Evolutionary conservation across 2,113 vertebrate species (phyloP).

Genomic region (Microtus ochrogaster): DNA sequence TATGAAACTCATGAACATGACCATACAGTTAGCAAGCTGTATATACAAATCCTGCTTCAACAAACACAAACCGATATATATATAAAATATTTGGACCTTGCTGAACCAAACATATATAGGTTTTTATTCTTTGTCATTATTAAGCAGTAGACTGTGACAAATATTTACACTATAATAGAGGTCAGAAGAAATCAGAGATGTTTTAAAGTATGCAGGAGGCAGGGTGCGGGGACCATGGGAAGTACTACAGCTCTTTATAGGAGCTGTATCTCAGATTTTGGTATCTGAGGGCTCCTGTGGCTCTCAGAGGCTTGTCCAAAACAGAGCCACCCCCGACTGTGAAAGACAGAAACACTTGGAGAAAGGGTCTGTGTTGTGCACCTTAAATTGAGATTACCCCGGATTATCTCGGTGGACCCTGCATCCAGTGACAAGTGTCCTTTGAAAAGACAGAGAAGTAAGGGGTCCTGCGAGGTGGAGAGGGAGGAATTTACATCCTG

Average conservation of each 20-base stretch:
- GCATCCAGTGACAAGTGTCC: neutral
- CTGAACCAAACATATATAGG: neutral
- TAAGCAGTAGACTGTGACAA: neutral
- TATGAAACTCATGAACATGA: neutral
- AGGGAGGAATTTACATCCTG: neutral
- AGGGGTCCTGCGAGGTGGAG: no score
- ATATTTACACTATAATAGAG: no score
- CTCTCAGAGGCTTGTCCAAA: neutral
- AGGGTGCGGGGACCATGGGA: fast-evolving
- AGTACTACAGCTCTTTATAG: neutral
- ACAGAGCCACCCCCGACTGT: neutral
- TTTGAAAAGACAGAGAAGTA: neutral
- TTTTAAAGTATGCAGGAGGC: neutral
- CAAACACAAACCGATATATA: no score
- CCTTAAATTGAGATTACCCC: neutral
- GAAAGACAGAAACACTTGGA: neutral
- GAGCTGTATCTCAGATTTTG: neutral
- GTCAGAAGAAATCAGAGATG: neutral
- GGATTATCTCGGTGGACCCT: neutral
- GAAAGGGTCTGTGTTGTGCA: neutral
- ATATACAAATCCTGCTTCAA: neutral
- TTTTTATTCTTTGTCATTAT: neutral
- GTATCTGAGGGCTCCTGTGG: neutral
- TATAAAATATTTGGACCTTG: no score
- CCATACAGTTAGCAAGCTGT: no score